These are phyloP conservation scores for Chloropsis hardwickii DNA, from an alignment of 2,113 vertebrate species.

Conservation along the genomic window DNA sequence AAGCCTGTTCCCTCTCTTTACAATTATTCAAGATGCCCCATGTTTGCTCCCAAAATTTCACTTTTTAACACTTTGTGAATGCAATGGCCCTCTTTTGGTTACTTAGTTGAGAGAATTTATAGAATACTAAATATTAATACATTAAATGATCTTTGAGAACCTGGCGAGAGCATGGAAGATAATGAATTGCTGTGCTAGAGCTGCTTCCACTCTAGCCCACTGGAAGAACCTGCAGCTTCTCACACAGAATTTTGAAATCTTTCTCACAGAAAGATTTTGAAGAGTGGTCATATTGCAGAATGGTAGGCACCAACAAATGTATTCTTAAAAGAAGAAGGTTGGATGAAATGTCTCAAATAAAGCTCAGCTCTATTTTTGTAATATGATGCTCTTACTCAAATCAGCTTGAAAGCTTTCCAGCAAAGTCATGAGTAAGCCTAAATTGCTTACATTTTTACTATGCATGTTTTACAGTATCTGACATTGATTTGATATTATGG, in stretches of 20 bases:
- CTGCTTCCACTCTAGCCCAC: background rate
- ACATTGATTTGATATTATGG: background rate
- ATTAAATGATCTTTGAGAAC: background rate
- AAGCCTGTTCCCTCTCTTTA: background rate
- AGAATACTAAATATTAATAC: background rate
- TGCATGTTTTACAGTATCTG: background rate
- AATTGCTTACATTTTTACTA: background rate
- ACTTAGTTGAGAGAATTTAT: background rate
- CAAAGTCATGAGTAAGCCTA: background rate
- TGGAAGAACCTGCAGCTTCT: background rate
- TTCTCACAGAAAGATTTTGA: background rate
- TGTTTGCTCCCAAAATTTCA: background rate
- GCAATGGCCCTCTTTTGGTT: background rate
- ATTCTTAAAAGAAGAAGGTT: background rate
- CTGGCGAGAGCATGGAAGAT: background rate
- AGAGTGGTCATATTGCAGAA: background rate
- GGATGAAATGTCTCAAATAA: background rate
- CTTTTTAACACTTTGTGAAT: background rate
- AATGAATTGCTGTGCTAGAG: background rate
- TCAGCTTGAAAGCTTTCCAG: background rate
- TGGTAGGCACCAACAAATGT: background rate
- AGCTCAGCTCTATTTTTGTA: background rate
- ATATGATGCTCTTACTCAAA: background rate
- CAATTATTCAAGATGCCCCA: background rate
- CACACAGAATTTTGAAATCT: background rate